Percentiles rank a stretch among this genome's conserved stretches.
Evolutionary conservation across 2,797 vertebrate species (phyloP).

Genomic region (Pangasius mekongensis): DNA sequence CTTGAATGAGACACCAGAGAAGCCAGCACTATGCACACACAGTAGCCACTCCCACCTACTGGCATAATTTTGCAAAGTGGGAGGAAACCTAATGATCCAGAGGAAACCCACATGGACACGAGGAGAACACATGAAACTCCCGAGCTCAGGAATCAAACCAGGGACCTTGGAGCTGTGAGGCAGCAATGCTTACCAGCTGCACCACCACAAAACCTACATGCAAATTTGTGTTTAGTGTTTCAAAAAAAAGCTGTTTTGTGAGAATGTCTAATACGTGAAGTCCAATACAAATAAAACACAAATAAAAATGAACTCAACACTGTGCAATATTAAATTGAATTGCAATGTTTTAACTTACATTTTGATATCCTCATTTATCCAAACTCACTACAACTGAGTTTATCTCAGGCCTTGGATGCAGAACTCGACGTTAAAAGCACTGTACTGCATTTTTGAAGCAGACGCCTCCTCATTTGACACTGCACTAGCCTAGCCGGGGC

Average conservation of each 20-base stretch:
- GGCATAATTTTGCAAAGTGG: background rate
- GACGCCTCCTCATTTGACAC: constrained; percentile 63
- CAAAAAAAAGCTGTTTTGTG: background rate
- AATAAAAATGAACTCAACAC: background rate
- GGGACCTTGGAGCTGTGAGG: too few relatives aligned
- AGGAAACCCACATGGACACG: background rate
- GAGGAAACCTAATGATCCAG: background rate
- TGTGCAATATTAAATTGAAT: background rate
- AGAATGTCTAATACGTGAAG: background rate
- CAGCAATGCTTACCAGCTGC: background rate
- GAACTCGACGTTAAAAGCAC: constrained; percentile 17
- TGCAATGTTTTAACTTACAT: background rate
- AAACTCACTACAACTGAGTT: background rate
- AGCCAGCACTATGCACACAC: background rate
- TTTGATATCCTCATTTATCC: background rate
- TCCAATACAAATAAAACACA: background rate
- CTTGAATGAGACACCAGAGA: background rate
- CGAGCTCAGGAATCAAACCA: background rate
- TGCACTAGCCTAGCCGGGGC: constrained; percentile 60
- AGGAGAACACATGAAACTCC: background rate
- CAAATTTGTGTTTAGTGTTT: background rate
- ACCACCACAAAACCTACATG: background rate
- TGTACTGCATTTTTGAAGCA: constrained; percentile 25
- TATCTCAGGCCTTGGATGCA: constrained; percentile 1
- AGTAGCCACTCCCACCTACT: background rate